Evolutionary conservation across 2,797 vertebrate genomes (phyloP), one percentile per base, ranked within the genome.

Genomic region (Borostomias antarcticus): DNA sequence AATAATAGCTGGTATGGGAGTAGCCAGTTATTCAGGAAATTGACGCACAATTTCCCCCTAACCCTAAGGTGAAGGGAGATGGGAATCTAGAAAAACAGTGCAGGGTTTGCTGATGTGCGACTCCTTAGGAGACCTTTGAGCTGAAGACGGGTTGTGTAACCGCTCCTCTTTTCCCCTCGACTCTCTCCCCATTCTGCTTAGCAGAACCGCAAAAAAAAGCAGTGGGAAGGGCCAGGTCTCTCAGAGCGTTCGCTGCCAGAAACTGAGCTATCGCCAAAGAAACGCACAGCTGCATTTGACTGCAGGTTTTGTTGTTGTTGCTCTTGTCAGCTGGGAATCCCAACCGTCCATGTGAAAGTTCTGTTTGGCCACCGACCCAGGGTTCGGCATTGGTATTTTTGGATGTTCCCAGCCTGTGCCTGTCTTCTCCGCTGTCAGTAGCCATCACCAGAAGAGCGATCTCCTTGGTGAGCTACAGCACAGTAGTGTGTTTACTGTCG

Each of bases 261-360:
- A 30, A 48, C n/a, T 23, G 47, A 60, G 51, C 25, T 52, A 47
- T 25, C 33, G 8, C 64, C 53, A 67, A 51, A 69, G 53, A 53
- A 59, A 37, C 48, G 21, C 59, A 70, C 70, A 68, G 72, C 69
- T 73, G 62, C 28, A 25, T 62, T 26, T 50, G 25, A 58, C 11
- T 5, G 2, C 40, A 26, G 29, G 33, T n/a, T n/a, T n/a, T n/a
- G n/a, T n/a, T n/a, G n/a, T n/a, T 21, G 35, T 7, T n/a, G n/a
- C 15, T 17, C 10, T 10, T 4, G 33, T 70, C 69, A 64, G 58
- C 5, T 43, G 77, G 70, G 68, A 45, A 72, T 43, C 15, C 0
- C 48, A 26, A n/a, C 53, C 43, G 26, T 75, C 71, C 58, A 58
- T 82, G 80, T 76, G 81, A 87, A 82, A 62, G 52, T 21, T 75